Evolutionary conservation across 2,888 invertebrate species (phyloP), one percentile per base, ranked within the genome.

Genomic region (Baronia brevicornis): DNA sequence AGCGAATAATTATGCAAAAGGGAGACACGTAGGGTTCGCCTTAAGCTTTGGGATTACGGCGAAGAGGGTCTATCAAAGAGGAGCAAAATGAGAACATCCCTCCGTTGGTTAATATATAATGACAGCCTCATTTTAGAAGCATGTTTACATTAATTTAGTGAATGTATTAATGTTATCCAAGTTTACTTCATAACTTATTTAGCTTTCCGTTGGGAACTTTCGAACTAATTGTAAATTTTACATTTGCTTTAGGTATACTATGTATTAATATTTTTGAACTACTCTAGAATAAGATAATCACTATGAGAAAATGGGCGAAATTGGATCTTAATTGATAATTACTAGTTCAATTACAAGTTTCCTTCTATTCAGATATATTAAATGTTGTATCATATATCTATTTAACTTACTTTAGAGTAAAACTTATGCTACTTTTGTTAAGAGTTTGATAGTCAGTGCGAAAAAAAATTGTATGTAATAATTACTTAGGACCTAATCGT

Each of bases 71-170:
- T 63, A 71, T 74, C 68, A 71, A 73, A 75, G 70, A 58, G 61
- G 59, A 66, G 54, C 51, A 51, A 60, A 60, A 60, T 51, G 51
- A 46, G 54, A 59, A 60, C 65, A 64, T 66, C 74, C 67, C 69
- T 60, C 41, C 50, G 54, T 67, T 56, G 72, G 75, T 79, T 74
- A 79, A 80, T 79, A 75, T 66, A 63, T 79, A 80, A 80, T 78
- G 74, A 74, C 64, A 59, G 57, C 47, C 54, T 52, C 57, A 54
- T 62, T 69, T 66, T 66, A 68, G 64, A 57, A 57, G 51, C 59
- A 54, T 77, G 78, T 78, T 79, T 78, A 73, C 70, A 74, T 77
- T 78, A 71, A 77, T 72, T 78, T 70, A 56, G 51, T 46, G 57
- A 65, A 61, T 64, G 43, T 44, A 43, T 42, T 45, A 43, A 39